Percentiles rank a stretch among this genome's conserved stretches.
Conservation (phyloP, 2,888 invertebrate species). For the Caenorhabditis sp. region DNA sequence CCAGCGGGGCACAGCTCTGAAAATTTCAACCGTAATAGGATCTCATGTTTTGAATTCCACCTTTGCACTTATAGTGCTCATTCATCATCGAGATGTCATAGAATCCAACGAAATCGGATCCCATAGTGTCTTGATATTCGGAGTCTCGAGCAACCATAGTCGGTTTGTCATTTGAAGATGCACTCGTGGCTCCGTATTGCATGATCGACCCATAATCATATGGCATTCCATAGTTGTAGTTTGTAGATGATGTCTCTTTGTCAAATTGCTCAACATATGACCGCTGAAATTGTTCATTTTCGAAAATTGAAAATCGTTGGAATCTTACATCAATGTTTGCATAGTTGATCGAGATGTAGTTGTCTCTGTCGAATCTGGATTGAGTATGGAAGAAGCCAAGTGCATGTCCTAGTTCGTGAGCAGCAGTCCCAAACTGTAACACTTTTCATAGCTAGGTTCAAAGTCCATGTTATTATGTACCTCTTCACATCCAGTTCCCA, state of each 20-base stretch:
- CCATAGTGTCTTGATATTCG: conserved; percentile 75
- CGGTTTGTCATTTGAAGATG: conserved; percentile 69
- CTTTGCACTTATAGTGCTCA: conserved; percentile 78
- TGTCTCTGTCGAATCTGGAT: conserved; percentile 63
- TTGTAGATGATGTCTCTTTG: conserved; percentile 75
- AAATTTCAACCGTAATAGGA: background rate
- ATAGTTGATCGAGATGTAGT: conserved; percentile 61
- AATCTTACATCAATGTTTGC: conserved; percentile 60
- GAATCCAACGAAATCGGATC: conserved; percentile 75
- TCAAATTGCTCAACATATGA: conserved; percentile 77
- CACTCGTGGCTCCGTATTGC: conserved; percentile 74
- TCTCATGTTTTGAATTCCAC: conserved; percentile 29
- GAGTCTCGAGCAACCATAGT: conserved; percentile 73
- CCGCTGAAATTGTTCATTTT: conserved; percentile 47
- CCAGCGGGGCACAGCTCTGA: conserved; percentile 63
- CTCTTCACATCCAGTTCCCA: conserved; percentile 80
- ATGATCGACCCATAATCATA: conserved; percentile 81
- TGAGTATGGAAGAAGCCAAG: conserved; percentile 80
- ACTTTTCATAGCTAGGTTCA: too few species aligned
- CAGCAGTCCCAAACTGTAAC: conserved; percentile 68
- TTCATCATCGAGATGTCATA: conserved; percentile 81
- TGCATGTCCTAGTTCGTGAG: conserved; percentile 78
- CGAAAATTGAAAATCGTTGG: background rate
- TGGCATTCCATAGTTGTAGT: conserved; percentile 78
- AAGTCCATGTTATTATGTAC: too few species aligned